phyloP scores from a whole-genome alignment of 2,113 vertebrate genomes.

The Polyodon spathula region DNA sequence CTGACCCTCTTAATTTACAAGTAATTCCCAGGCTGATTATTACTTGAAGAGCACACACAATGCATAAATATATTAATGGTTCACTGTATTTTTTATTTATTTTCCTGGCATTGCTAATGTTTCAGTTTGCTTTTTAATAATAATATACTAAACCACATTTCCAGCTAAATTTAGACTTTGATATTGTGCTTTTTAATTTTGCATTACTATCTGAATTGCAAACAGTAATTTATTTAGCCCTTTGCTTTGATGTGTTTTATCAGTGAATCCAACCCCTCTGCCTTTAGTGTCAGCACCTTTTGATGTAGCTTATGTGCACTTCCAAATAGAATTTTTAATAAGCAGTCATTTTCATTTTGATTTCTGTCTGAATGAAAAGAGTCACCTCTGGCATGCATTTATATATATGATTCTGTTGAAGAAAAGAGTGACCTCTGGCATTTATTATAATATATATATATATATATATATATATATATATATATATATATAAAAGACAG shows the following conservation, averaged over 20 bases:
- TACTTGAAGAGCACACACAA: slow-evolving; percentile 55
- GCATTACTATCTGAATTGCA: slow-evolving; percentile 48
- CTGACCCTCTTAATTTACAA: slow-evolving; percentile 45
- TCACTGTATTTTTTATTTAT: slow-evolving; percentile 51
- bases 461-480: slow-evolving; percentile 25
- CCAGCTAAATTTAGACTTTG: slow-evolving; percentile 41
- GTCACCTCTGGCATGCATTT: slow-evolving; percentile 54
- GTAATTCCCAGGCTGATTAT: slow-evolving; percentile 54
- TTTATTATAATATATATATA: no score
- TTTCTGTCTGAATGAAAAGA: slow-evolving; percentile 45
- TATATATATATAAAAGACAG: no score
- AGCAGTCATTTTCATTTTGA: slow-evolving; percentile 56
- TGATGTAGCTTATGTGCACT: slow-evolving; percentile 50
- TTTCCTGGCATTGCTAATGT: slow-evolving; percentile 41
- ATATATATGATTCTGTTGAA: slow-evolving; percentile 23
- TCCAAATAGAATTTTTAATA: slow-evolving; percentile 55
- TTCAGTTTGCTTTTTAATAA: slow-evolving; percentile 45
- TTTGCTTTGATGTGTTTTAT: slow-evolving; percentile 54
- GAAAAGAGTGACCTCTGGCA: slow-evolving; percentile 17
- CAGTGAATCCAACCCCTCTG: slow-evolving; percentile 36
- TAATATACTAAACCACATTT: slow-evolving; percentile 46
- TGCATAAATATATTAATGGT: slow-evolving; percentile 44
- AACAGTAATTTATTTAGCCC: slow-evolving; percentile 32
- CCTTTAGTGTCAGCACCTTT: slow-evolving; percentile 44
- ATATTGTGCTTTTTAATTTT: no score